phyloP scores from a whole-genome alignment of 1,140 invertebrate genomes.

The Pachyrhynchus sulphureomaculatus region DNA sequence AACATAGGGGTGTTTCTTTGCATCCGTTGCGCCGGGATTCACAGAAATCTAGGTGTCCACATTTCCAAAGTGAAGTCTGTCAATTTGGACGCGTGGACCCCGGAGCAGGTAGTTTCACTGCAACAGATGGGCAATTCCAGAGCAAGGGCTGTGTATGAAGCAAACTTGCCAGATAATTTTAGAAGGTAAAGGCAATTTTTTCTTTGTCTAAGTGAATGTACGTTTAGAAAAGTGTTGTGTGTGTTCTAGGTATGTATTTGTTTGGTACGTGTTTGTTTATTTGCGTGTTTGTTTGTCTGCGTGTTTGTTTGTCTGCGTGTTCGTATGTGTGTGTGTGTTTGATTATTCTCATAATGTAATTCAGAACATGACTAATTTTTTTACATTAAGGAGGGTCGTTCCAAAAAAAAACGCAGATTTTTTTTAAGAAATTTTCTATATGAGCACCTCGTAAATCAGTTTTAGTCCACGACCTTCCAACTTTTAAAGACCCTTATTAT shows the following conservation, averaged over 20 bases:
- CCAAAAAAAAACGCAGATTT: no score
- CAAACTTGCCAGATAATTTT: constrained; percentile 93
- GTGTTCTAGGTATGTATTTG: no score
- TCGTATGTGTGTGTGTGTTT: no score
- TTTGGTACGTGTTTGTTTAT: no score
- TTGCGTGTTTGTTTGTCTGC: background rate
- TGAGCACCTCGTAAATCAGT: no score
- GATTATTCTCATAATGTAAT: no score
- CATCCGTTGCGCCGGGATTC: constrained; percentile 97
- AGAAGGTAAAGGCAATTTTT: constrained; percentile 14
- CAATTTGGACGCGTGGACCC: constrained; percentile 97
- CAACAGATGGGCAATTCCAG: constrained; percentile 98
- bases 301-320: no score
- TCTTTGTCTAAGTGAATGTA: background rate
- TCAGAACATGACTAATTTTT: no score
- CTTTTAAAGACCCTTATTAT: no score
- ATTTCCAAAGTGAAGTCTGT: constrained; percentile 98
- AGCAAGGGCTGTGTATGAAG: constrained; percentile 95
- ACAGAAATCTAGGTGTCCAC: constrained; percentile 96
- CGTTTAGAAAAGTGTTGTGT: background rate
- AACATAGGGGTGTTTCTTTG: constrained; percentile 97
- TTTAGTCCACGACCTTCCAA: no score
- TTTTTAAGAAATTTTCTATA: no score
- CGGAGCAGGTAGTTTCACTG: constrained; percentile 91
- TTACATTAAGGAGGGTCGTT: no score